These are phyloP conservation scores for Eulithis testata DNA, from an alignment of 2,888 invertebrate genomes.

Conservation along the genomic window DNA sequence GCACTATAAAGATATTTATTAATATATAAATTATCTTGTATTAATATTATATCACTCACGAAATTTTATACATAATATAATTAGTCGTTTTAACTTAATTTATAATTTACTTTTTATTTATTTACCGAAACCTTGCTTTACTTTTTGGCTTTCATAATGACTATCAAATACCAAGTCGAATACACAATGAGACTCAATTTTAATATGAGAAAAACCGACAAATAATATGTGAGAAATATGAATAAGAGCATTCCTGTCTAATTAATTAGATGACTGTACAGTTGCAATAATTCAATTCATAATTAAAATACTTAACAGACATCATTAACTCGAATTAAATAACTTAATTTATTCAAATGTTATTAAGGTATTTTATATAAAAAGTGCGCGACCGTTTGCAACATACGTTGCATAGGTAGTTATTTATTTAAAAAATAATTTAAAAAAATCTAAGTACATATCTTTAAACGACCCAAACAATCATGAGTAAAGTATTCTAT, in stretches of 20 bases:
- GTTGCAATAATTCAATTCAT: slow-evolving; percentile 36
- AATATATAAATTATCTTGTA: too few relatives aligned
- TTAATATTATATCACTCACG: background rate
- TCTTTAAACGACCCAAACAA: too few relatives aligned
- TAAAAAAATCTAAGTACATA: too few relatives aligned
- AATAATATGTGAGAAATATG: slow-evolving; percentile 35
- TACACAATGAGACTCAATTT: slow-evolving; percentile 6
- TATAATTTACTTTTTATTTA: background rate
- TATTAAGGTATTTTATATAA: slow-evolving; percentile 14
- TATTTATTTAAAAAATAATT: background rate
- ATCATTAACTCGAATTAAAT: slow-evolving; percentile 35
- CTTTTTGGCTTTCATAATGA: background rate
- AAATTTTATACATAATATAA: background rate
- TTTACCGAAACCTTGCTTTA: background rate
- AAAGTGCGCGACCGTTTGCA: slow-evolving; percentile 22
- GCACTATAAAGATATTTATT: too few relatives aligned
- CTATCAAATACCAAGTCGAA: slow-evolving; percentile 4
- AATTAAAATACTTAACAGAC: slow-evolving; percentile 36
- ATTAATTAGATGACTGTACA: slow-evolving; percentile 41
- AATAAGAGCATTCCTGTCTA: slow-evolving; percentile 40
- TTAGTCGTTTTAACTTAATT: background rate
- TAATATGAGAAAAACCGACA: slow-evolving; percentile 20
- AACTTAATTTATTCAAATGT: slow-evolving; percentile 25
- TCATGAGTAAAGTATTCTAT: too few relatives aligned
- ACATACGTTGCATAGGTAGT: background rate